Conservation (phyloP, 2,113 vertebrate genomes). For the Ameiurus melas region DNA sequence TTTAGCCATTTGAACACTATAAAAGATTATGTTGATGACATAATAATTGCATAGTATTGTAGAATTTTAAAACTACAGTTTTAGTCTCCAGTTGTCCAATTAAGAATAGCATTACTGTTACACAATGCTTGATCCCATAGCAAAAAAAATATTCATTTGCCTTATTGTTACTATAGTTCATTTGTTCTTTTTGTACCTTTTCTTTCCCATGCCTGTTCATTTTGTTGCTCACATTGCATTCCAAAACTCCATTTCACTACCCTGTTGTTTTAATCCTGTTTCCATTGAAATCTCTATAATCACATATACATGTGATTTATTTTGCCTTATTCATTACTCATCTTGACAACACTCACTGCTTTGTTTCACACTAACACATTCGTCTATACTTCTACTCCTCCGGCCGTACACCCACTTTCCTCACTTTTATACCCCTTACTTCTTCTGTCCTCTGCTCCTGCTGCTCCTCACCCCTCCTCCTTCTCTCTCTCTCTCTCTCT, state of each 20-base stretch:
- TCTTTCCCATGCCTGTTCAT: conserved; percentile 12
- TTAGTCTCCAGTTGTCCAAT: background rate
- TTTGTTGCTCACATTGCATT: background rate
- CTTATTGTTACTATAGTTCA: conserved; percentile 40
- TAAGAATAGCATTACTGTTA: background rate
- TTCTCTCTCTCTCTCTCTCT: conserved; percentile 35
- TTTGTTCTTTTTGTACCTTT: conserved; percentile 38
- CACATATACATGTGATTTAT: background rate
- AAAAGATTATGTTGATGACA: background rate
- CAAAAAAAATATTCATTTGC: conserved; percentile 14
- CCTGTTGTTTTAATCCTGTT: background rate
- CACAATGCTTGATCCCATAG: background rate
- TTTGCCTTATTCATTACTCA: conserved; percentile 6
- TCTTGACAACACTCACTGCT: conserved; percentile 3
- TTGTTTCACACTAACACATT: conserved; percentile 37
- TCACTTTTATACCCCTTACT: conserved; percentile 51
- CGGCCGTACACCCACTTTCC: conserved; percentile 41
- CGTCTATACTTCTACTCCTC: conserved; percentile 39
- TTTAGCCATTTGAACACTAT: background rate
- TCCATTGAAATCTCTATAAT: conserved; percentile 4
- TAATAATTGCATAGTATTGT: background rate
- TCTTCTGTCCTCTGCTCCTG: conserved; percentile 47
- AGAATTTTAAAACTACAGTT: background rate
- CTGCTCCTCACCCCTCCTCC: conserved; percentile 45
- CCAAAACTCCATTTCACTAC: conserved; percentile 3